phyloP scores from a whole-genome alignment of 2,797 vertebrate genomes.

The Chelonia mydas region DNA sequence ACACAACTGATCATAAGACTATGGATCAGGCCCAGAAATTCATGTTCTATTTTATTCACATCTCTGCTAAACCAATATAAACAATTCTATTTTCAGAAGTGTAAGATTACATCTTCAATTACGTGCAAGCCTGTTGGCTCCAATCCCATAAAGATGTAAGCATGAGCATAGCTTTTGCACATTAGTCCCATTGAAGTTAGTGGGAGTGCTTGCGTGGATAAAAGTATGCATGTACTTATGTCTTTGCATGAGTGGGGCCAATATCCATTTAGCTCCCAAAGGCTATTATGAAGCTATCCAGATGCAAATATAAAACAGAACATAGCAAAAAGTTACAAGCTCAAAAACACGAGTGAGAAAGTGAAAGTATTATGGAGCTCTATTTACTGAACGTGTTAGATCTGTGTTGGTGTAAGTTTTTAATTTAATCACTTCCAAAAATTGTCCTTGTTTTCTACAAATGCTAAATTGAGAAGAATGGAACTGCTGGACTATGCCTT shows the following conservation, averaged over 20 bases:
- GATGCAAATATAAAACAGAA: not conserved
- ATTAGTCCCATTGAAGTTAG: not conserved
- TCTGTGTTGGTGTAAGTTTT: not conserved
- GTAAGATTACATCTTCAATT: not conserved
- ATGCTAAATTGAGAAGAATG: not conserved
- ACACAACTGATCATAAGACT: not conserved
- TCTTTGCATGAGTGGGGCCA: not conserved
- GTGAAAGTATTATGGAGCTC: not conserved
- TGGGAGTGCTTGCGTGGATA: not conserved
- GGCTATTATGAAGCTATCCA: not conserved
- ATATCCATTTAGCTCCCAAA: not conserved
- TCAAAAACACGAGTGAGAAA: not conserved
- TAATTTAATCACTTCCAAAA: not conserved
- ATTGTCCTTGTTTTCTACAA: not conserved
- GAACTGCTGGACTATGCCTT: not conserved
- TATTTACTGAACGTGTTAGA: fast-evolving
- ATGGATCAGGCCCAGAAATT: not conserved
- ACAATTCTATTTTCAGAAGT: not conserved
- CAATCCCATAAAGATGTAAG: not conserved
- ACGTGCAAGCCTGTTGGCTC: not conserved
- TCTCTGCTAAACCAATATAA: not conserved
- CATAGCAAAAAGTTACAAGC: not conserved
- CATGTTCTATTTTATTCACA: not conserved
- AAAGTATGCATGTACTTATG: not conserved
- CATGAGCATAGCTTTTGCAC: not conserved